Evolutionary conservation across 2,888 invertebrate genomes (phyloP), one percentile per base, ranked within the genome.

Genomic region (Pterostichus madidus): DNA sequence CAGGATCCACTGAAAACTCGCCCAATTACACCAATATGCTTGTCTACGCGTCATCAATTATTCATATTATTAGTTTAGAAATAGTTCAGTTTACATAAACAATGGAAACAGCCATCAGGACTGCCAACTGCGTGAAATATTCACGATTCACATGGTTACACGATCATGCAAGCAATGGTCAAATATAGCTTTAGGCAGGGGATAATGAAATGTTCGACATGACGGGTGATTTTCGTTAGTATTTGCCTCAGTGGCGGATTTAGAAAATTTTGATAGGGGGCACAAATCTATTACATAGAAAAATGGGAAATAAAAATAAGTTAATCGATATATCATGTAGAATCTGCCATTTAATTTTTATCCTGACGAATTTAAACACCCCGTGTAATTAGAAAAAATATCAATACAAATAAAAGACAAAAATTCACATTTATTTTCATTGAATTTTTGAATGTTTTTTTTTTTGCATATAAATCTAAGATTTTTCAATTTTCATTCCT

Each of bases 121-220:
- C 13, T 11, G 11, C 49, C 11, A 11, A 49, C 13, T 13, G 49
- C n/a, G 13, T 49, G n/a, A 11, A 49, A 49, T 13, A 49, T 49
- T 49, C 39, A 49, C 13, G 49, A 13, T 49, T 49, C n/a, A 49
- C 11, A 49, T n/a, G 10, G 39, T 39, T 49, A 49, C n/a, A 49
- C 49, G 13, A 49, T 49, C n/a, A 49, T 49, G 49, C 13, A 49
- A 49, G 49, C 49, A 49, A n/a, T 49, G 49, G 49, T 49, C 49
- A 49, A 11, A 49, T 10, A 49, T 11, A 49, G 49, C 11, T 24
- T 24, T 24, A 24, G 24, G 49, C 6, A 8, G 49, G 49, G n/a
- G 49, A 2, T 49, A 49, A 5, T 49, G 13, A 49, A 49, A 49
- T n/a, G 49, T 2, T n/a, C n/a, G 13, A 5, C 49, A 11, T 13